phyloP scores from a whole-genome alignment of 2,113 vertebrate species.

The Tychaedon coryphoeus region DNA sequence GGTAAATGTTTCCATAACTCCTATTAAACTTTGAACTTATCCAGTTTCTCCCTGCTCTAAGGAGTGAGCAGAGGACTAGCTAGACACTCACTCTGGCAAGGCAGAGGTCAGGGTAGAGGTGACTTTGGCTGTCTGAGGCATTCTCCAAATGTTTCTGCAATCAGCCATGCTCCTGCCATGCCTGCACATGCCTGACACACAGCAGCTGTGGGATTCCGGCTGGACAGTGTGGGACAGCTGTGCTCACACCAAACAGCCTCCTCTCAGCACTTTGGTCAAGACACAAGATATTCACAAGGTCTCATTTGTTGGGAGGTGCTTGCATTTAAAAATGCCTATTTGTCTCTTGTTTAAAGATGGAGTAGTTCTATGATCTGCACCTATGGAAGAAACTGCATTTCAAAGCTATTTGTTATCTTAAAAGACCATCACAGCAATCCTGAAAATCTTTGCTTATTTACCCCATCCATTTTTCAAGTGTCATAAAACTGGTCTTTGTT shows the following conservation, averaged over 20 bases:
- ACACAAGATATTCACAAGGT: not conserved
- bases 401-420: not conserved
- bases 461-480: not conserved
- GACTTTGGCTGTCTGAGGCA: not conserved
- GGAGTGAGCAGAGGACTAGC: not conserved
- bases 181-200: not conserved
- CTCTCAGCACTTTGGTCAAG: not conserved
- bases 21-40: conserved; percentile 28
- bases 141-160: conserved; percentile 35
- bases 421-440: not conserved
- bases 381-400: not conserved
- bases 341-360: not conserved
- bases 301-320: not conserved
- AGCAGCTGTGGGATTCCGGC: conserved; percentile 36
- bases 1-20: conserved; percentile 5
- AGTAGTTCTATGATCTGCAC: not conserved
- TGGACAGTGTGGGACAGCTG: not conserved
- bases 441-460: not conserved
- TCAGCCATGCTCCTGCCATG: not conserved
- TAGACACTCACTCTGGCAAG: not conserved
- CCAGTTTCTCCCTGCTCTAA: not conserved
- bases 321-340: not conserved
- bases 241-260: not conserved
- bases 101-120: conserved; percentile 24
- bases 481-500: conserved; percentile 36